These are phyloP conservation scores for Sebastes glaucus DNA, from an alignment of 2,797 vertebrate species.

Conservation along the genomic window DNA sequence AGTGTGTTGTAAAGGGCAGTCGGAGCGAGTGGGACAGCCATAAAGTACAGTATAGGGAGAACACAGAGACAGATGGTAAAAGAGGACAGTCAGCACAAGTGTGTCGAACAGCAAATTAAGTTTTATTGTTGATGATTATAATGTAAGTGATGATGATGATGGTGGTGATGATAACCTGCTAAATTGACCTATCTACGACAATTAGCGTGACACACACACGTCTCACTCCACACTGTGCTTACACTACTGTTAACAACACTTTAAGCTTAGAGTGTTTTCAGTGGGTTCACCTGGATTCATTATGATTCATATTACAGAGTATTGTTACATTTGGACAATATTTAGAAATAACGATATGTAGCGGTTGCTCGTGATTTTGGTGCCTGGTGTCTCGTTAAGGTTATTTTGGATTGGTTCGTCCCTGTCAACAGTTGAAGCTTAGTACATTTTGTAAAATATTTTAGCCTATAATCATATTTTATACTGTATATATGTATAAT, in stretches of 20 bases:
- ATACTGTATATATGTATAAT: too few species aligned
- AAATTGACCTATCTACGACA: slow-evolving; percentile 48
- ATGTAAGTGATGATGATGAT: slow-evolving; percentile 28
- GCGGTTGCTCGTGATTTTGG: not conserved
- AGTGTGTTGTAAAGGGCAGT: slow-evolving; percentile 10
- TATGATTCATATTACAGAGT: slow-evolving; percentile 4
- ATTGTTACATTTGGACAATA: not conserved
- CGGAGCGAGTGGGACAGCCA: slow-evolving; percentile 4
- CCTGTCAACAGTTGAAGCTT: not conserved
- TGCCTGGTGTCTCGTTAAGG: not conserved
- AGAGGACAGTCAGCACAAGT: slow-evolving; percentile 36
- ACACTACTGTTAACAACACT: slow-evolving; percentile 27
- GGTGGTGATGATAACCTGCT: slow-evolving; percentile 36
- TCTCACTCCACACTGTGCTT: slow-evolving; percentile 17
- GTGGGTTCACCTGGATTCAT: not conserved
- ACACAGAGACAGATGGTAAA: slow-evolving; percentile 40
- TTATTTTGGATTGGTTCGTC: not conserved
- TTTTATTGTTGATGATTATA: slow-evolving; percentile 48
- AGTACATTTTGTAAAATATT: not conserved
- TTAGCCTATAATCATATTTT: not conserved
- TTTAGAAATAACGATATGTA: not conserved
- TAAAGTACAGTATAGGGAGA: slow-evolving; percentile 28
- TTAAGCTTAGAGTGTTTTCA: slow-evolving; percentile 15
- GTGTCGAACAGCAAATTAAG: slow-evolving; percentile 42
- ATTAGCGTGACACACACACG: slow-evolving; percentile 11